Conservation (phyloP, 2,113 vertebrate species). For the Odontophorus gujanensis region DNA sequence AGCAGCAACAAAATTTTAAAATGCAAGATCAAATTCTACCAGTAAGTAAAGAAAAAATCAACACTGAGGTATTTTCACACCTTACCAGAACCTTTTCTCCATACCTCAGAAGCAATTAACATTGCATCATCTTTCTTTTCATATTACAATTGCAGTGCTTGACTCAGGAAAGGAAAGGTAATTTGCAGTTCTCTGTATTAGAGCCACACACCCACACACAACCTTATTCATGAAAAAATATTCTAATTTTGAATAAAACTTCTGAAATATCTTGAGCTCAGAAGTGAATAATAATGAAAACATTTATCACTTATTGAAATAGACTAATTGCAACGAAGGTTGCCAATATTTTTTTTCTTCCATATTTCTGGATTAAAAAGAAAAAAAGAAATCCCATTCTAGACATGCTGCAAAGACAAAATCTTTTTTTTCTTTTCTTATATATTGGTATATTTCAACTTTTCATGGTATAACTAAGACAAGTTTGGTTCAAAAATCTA, state of each 20-base stretch:
- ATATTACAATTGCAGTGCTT: background rate
- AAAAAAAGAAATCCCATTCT: background rate
- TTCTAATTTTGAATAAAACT: background rate
- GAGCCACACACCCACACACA: background rate
- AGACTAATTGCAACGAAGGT: background rate
- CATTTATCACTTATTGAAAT: background rate
- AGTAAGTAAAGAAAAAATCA: background rate
- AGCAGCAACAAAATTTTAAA: background rate
- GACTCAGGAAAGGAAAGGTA: constrained; percentile 1
- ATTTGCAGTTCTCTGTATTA: background rate
- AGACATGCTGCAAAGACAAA: background rate
- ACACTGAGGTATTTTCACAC: background rate
- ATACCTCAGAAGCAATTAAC: constrained; percentile 24
- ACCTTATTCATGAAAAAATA: background rate
- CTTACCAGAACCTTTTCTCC: background rate
- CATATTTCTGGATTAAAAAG: background rate
- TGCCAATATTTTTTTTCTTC: background rate
- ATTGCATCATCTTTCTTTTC: constrained; percentile 34
- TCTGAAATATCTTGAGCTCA: background rate
- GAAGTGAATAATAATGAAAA: background rate
- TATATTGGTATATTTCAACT: background rate
- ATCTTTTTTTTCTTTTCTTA: background rate
- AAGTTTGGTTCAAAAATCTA: background rate
- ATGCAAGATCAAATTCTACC: background rate
- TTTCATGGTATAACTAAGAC: background rate